Base-by-base conservation (phyloP, 2,113 vertebrate genomes). In the Melanostigma gelatinosum region DNA sequence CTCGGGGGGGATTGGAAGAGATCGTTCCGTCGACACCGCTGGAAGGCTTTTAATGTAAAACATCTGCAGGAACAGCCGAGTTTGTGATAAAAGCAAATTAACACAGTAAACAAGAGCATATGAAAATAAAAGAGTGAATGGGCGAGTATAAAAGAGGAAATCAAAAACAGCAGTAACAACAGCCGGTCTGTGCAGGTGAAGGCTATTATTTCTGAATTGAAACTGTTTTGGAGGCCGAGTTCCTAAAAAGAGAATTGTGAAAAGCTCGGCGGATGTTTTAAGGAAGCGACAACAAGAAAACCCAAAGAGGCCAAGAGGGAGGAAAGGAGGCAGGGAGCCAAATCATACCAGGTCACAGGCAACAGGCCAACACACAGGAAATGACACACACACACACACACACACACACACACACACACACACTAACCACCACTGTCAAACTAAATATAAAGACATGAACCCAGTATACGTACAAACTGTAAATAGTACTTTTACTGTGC, bases 321-420 rank as follows among this genome's bases (percentile, higher is more conserved):
- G 40, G 61, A 62, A 27, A 74, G 27, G 27, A 54, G 77, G 67
- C 76, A 78, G 4, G 15, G 36, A 80, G 77, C 60, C 77, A 89
- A 79, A 61, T 58, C 61, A 63, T 10, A 60, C 34, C 36, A 83
- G 72, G 78, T 84, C 79, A 78, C 62, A 55, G 71, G 75, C 82
- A 82, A 5, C 16, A 22, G 78, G 58, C 78, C 82, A 75, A 50
- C 66, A 77, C 4, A 79, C 86, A 91, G 84, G 86, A 91, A 88
- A 80, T 74, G 62, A n/a, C 61, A 29, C 38, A 18, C 61, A 71
- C 0, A 4, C 0, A 52, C 55, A 65, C 55, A 54, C 58, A 77
- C 46, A 71, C 36, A 61, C 46, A 73, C 66, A 73, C 60, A 68
- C 34, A 62, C 38, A 68, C 55, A 58, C 50, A 80, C 72, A 58